These are phyloP conservation scores for Sinella curviseta DNA, from an alignment of 1,140 invertebrate species.

Conservation along the genomic window DNA sequence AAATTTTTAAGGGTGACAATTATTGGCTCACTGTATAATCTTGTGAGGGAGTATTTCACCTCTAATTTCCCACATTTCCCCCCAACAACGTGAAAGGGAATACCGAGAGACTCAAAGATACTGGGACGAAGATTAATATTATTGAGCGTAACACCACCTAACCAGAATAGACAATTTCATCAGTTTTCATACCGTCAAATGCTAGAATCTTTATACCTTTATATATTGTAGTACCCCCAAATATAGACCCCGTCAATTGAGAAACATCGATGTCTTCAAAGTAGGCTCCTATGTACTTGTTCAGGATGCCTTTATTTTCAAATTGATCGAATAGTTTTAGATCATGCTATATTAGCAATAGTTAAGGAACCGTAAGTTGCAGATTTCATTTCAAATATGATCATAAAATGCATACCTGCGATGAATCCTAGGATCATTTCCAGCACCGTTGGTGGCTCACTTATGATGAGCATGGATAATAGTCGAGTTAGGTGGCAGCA, in stretches of 20 bases:
- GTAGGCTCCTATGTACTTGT: constrained; percentile 1
- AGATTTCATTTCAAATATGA: too few species aligned
- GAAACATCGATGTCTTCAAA: constrained; percentile 24
- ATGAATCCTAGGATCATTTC: not conserved
- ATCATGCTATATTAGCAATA: too few species aligned
- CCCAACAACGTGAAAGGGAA: not conserved
- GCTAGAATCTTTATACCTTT: not conserved
- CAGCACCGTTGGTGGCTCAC: not conserved
- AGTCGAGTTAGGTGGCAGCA: too few species aligned
- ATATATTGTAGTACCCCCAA: not conserved
- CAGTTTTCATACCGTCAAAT: not conserved
- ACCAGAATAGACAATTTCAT: not conserved
- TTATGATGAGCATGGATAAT: too few species aligned
- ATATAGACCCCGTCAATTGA: not conserved
- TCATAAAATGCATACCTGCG: not conserved
- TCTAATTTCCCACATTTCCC: constrained; percentile 12
- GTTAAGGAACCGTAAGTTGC: too few species aligned
- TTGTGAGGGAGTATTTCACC: not conserved
- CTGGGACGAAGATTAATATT: not conserved
- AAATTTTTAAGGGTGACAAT: not conserved
- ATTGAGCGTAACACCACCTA: not conserved
- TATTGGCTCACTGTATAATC: constrained; percentile 8
- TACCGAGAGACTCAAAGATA: not conserved
- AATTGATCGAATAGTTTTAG: not conserved
- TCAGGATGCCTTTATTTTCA: not conserved